Base-by-base conservation (phyloP, 2,797 vertebrate species). In the Pitangus sulphuratus region DNA sequence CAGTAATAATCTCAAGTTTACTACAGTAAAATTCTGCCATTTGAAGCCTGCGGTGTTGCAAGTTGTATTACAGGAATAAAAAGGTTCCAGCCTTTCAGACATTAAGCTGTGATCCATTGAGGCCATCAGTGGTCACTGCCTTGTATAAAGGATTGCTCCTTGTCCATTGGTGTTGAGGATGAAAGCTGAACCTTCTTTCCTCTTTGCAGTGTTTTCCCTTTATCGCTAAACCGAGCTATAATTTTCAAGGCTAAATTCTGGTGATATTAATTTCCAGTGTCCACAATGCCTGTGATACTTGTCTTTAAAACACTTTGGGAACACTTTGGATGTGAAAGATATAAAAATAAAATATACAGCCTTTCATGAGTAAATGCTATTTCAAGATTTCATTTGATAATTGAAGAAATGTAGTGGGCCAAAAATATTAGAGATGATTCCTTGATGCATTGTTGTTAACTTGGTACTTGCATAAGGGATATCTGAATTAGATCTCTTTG, bases 311-410 rank as follows among this genome's bases (percentile, higher is more conserved):
- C 82, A 85, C 79, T 97, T 95, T 11, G 79, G 92, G 91, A 91
- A 84, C n/a, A 54, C 77, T 68, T 62, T 76, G 84, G 45, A 77
- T 95, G 91, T 90, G 88, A 96, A 96, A 96, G 87, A 86, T 79
- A 82, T 20, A 87, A 70, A 75, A 95, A 78, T 81, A 97, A 98
- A 96, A 92, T 44, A 69, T 84, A 76, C 70, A 90, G 93, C 44
- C 90, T 94, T 97, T 91, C 94, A 95, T 92, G 72, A 96, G 96
- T 93, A 85, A 97, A 84, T 88, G 71, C 37, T 65, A 78, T 93
- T 91, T 94, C 71, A 84, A 93, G 15, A 97, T 95, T 95, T 86
- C 24, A 74, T 96, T 58, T 74, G 82, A 91, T 89, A 50, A 79
- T 87, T 95, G 64, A 74, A 42, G 81, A 54, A 93, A 87, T 89